Evolutionary conservation across 2,888 invertebrate genomes (phyloP), one percentile per base, ranked within the genome.

Genomic region (Ommatoiulus sabulosus): DNA sequence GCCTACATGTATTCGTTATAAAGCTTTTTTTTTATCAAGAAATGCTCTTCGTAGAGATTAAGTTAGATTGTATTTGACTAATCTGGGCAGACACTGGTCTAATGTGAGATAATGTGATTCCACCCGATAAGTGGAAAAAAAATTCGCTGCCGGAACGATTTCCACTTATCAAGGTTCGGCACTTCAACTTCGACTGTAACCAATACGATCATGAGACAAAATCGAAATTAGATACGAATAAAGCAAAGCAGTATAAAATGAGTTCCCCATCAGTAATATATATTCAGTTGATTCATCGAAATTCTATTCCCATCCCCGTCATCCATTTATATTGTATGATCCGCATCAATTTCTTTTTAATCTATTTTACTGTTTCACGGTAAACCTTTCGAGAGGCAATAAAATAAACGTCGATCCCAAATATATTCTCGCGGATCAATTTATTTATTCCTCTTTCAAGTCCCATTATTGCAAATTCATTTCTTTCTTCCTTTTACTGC

Each of bases 371-470:
- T 72, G 24, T 72, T 63, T 20, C 63, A 72, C 24, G 72, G 72
- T 10, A 72, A 72, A 72, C 72, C 72, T 72, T 72, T 72, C 72
- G 24, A 72, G 72, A 72, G 20, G 72, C 72, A 72, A 72, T 72
- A 72, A 72, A 72, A 72, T 72, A 72, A 72, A 72, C 72, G 72
- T 72, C 72, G 72, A 72, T 72, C 6, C 24, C 72, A 24, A 72
- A 72, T 72, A 72, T 20, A 20, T 72, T 20, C 20, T 24, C 24
- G 72, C 3, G 10, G 72, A 20, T 72, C 20, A 72, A 72, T 24
- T 72, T 72, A 72, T 20, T 72, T 72, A 72, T 24, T 10, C 72
- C 10, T 72, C 72, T 20, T 20, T n/a, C 72, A 7, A 72, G 72
- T 72, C 72, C 24, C 72, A 72, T 72, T 72, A 72, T 72, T 72